A percentile compares a stretch with the other conserved stretches of the same genome.
Conservation (phyloP, 92 coral and sea anemone genomes). For the Palythoa heliodiscus region DNA sequence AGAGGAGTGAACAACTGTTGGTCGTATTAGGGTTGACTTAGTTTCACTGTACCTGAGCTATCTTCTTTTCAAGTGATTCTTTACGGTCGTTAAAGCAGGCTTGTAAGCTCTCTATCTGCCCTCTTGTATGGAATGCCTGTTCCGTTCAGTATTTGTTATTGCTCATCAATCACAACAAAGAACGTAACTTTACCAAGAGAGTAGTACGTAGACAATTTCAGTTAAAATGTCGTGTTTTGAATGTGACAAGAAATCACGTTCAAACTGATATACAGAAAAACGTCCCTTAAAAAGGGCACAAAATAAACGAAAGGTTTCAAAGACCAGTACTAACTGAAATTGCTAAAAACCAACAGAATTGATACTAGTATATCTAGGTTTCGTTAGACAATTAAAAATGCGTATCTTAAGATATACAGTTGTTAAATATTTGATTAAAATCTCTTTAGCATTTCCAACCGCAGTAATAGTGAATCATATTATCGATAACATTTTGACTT, state of each 20-base stretch:
- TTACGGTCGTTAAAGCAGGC: slow-evolving; percentile 53
- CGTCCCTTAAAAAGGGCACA: no score
- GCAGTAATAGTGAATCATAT: no score
- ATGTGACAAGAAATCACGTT: neutral
- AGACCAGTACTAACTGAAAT: neutral
- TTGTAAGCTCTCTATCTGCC: slow-evolving; percentile 60
- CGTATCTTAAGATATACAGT: no score
- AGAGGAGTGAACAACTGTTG: no score
- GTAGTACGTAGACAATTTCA: neutral
- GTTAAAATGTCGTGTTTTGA: neutral
- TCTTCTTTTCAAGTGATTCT: slow-evolving; percentile 46
- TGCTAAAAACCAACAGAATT: no score
- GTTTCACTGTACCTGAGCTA: slow-evolving; percentile 48
- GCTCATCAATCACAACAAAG: neutral
- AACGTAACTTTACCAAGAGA: neutral
- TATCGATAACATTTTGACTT: no score
- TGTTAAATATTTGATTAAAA: no score
- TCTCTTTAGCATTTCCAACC: no score
- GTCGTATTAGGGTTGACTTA: neutral
- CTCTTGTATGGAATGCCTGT: slow-evolving; percentile 41
- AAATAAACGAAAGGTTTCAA: neutral
- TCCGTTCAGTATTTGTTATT: neutral
- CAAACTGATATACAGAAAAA: no score
- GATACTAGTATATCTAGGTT: neutral
- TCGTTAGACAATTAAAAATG: neutral